Conservation (phyloP, 1,140 invertebrate genomes). For the Dufourea novaeangliae region DNA sequence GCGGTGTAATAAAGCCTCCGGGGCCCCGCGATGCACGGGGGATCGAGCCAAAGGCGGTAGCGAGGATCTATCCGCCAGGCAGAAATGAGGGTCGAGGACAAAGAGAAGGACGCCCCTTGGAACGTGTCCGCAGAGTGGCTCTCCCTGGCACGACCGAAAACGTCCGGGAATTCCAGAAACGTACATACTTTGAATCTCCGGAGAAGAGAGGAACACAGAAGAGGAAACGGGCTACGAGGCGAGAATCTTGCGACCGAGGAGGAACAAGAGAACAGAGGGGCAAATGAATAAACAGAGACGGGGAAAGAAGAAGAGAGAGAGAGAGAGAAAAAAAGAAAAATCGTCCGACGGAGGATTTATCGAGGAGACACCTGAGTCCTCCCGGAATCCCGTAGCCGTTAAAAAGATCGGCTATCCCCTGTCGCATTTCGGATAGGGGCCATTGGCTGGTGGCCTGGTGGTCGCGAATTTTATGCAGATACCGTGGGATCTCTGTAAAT, state of each 20-base stretch:
- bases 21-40: conserved; percentile 16
- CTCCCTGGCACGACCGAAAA: conserved; percentile 2
- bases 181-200: conserved; percentile 12
- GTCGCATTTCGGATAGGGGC: conserved; percentile 27
- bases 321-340: conserved; percentile 36
- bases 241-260: conserved; percentile 36
- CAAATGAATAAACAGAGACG: neutral
- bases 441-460: conserved; percentile 49
- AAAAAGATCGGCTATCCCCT: conserved; percentile 65
- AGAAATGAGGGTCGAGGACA: conserved; percentile 63
- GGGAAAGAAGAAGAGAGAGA: conserved; percentile 6
- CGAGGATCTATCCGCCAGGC: conserved; percentile 3
- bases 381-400: conserved; percentile 61
- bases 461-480: conserved; percentile 73
- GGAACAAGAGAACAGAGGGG: neutral
- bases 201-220: conserved; percentile 3
- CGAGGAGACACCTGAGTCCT: conserved; percentile 66
- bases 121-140: neutral
- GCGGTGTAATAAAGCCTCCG: conserved; percentile 50
- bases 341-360: conserved; percentile 67
- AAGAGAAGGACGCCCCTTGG: conserved; percentile 46
- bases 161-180: conserved; percentile 59
- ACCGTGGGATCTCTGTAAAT: conserved; percentile 63
- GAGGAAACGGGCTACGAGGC: conserved; percentile 15
- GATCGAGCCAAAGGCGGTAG: neutral